Conservation (phyloP, 2,888 invertebrate species). For the Dynastes grantii region DNA sequence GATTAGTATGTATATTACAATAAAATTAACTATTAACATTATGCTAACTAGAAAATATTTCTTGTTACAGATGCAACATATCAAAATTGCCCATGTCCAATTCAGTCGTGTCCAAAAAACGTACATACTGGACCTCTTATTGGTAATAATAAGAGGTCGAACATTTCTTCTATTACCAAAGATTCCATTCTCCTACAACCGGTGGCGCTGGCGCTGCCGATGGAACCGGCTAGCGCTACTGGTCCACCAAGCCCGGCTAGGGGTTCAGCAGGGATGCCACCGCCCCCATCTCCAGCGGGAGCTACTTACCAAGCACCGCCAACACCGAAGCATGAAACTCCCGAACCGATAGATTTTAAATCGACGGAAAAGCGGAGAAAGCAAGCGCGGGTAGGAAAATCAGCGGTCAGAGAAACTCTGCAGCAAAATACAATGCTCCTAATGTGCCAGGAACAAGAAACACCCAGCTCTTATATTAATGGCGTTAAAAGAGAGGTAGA, state of each 20-base stretch:
- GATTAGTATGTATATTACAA: too few species aligned
- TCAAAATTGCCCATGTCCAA: constrained; percentile 89
- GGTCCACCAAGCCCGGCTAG: constrained; percentile 81
- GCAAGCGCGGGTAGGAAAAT: constrained; percentile 75
- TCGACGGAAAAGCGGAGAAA: constrained; percentile 69
- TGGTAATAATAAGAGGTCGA: constrained; percentile 89
- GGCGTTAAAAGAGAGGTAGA: constrained; percentile 69
- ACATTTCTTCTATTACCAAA: constrained; percentile 68
- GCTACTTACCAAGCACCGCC: constrained; percentile 68
- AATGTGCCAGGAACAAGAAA: constrained; percentile 68
- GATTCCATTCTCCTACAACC: constrained; percentile 69
- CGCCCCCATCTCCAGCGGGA: constrained; percentile 75
- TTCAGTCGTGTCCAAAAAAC: constrained; percentile 98
- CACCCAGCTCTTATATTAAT: constrained; percentile 59
- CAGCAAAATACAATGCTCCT: constrained; percentile 71
- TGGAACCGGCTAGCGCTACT: constrained; percentile 71
- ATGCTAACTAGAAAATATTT: not conserved
- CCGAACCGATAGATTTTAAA: constrained; percentile 60
- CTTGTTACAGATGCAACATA: constrained; percentile 73
- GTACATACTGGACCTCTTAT: constrained; percentile 98
- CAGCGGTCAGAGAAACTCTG: constrained; percentile 77
- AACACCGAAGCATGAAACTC: constrained; percentile 61
- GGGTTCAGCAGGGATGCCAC: constrained; percentile 79
- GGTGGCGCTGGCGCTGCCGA: constrained; percentile 71
- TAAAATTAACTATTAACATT: too few species aligned